Percentiles rank a stretch among this genome's conserved stretches.
Evolutionary conservation across 2,888 invertebrate genomes (phyloP).

Genomic region (Aromia moschata): DNA sequence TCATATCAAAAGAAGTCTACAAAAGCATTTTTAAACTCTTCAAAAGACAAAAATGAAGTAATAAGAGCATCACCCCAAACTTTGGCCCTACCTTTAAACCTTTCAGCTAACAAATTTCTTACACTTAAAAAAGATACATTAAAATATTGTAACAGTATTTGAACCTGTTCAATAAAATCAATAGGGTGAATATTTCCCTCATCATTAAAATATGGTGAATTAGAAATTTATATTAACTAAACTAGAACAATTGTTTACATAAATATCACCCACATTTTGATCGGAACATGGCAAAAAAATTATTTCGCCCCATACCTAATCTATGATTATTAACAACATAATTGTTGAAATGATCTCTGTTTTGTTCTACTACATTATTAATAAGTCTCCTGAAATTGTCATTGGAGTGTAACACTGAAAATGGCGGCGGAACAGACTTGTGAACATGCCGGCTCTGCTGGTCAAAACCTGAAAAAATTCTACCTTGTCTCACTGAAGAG

Average conservation of each 20-base stretch:
- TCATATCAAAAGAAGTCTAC: slow-evolving; percentile 1
- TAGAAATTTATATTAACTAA: not conserved
- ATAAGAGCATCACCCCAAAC: slow-evolving; percentile 1
- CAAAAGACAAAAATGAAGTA: not conserved
- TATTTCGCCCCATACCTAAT: not conserved
- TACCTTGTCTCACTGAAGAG: not conserved
- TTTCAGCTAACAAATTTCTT: not conserved
- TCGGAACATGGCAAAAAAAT: not conserved
- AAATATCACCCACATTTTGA: not conserved
- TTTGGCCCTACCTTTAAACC: not conserved
- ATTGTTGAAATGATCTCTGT: not conserved
- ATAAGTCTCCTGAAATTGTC: not conserved
- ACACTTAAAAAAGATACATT: not conserved
- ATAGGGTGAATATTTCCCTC: slow-evolving; percentile 1
- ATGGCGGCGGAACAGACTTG: not conserved
- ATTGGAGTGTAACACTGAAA: not conserved
- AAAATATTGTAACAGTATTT: not conserved
- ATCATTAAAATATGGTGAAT: not conserved
- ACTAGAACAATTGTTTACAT: not conserved
- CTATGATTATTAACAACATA: not conserved
- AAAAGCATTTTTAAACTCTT: slow-evolving; percentile 6
- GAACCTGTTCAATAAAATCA: not conserved
- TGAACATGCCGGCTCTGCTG: not conserved
- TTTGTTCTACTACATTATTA: not conserved
- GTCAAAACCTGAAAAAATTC: not conserved